A percentile compares a stretch with the other conserved stretches of the same genome.
phyloP scores from a whole-genome alignment of 2,113 vertebrate genomes.

The Eulemur rufifrons region DNA sequence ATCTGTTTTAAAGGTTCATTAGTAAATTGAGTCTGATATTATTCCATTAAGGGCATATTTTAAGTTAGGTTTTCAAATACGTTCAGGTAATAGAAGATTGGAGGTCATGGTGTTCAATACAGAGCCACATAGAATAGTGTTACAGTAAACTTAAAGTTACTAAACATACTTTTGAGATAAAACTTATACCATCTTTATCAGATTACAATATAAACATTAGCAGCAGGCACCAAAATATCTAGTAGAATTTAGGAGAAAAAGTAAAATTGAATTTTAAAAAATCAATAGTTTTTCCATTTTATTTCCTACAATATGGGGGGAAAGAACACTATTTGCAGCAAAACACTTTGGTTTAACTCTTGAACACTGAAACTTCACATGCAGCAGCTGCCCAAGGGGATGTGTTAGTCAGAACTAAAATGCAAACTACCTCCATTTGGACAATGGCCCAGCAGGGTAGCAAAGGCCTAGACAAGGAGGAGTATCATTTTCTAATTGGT shows the following conservation, averaged over 20 bases:
- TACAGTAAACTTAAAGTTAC: not conserved
- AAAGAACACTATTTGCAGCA: not conserved
- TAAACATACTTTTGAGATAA: not conserved
- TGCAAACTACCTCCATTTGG: not conserved
- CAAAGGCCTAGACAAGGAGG: not conserved
- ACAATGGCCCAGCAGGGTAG: not conserved
- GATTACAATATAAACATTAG: not conserved
- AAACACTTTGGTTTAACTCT: not conserved
- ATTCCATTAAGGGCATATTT: constrained; percentile 1
- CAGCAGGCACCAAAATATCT: not conserved
- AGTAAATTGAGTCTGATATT: not conserved
- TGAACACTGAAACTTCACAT: not conserved
- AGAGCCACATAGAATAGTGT: not conserved
- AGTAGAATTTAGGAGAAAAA: not conserved
- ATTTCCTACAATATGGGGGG: not conserved
- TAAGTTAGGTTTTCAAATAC: not conserved
- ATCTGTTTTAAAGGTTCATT: not conserved
- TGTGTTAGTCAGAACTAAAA: not conserved
- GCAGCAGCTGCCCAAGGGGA: not conserved
- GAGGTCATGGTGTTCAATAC: not conserved
- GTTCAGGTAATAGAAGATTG: not conserved
- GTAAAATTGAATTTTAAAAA: not conserved
- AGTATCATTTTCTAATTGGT: not conserved
- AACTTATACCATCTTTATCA: not conserved
- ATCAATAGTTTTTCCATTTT: not conserved